Evolutionary conservation across 2,113 vertebrate genomes (phyloP).

Genomic region (Diadophis punctatus): DNA sequence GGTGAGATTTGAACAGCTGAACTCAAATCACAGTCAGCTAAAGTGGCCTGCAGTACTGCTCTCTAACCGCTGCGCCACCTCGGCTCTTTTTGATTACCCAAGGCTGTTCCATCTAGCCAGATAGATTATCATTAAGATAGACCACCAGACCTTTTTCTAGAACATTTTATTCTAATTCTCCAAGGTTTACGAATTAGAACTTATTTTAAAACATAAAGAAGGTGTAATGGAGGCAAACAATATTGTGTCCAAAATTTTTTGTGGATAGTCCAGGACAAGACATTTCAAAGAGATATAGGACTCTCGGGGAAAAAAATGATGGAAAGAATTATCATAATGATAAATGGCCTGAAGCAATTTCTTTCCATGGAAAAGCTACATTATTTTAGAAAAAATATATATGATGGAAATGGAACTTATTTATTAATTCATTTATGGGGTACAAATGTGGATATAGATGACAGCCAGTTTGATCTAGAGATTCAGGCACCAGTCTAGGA

Average conservation of each 20-base stretch:
- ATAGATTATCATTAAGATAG: neutral
- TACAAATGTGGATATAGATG: neutral
- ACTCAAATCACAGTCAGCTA: too few relatives aligned
- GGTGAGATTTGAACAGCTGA: too few relatives aligned
- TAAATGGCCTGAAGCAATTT: too few relatives aligned
- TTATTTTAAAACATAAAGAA: neutral
- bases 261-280: neutral
- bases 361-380: too few relatives aligned
- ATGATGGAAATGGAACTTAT: neutral
- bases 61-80: too few relatives aligned
- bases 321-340: too few relatives aligned
- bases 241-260: neutral
- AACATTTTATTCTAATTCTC: neutral
- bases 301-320: too few relatives aligned
- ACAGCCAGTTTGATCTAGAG: too few relatives aligned
- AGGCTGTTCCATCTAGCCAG: neutral
- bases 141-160: neutral
- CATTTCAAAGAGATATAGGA: too few relatives aligned
- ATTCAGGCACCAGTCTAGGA: too few relatives aligned
- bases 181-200: neutral
- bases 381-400: neutral
- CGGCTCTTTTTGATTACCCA: too few relatives aligned
- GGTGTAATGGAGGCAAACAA: neutral
- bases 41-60: too few relatives aligned
- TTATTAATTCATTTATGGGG: neutral